These are phyloP conservation scores for Schizopygopsis pylzovi DNA, from an alignment of 2,797 vertebrate species.

Conservation along the genomic window DNA sequence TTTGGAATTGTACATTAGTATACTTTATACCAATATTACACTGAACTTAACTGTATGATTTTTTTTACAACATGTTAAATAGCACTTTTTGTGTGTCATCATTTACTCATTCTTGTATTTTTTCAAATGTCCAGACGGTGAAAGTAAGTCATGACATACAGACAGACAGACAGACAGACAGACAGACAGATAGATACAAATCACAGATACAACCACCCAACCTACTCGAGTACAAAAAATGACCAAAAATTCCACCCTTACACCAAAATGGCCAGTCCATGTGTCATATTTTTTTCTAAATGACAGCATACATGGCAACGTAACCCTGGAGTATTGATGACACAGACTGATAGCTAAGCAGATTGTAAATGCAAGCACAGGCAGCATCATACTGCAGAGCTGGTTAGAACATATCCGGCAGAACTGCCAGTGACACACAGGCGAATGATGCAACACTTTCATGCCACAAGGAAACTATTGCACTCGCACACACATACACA, in stretches of 20 bases:
- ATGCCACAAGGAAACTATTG: conserved; percentile 81
- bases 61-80: no score
- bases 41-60: no score
- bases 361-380: conserved; percentile 32
- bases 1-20: no score
- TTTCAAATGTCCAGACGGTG: no score
- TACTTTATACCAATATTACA: no score
- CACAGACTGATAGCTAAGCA: conserved; percentile 44
- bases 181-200: no score
- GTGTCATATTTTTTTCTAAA: not conserved
- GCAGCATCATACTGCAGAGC: conserved; percentile 34
- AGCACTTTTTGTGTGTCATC: no score
- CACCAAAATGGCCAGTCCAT: not conserved
- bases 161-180: no score
- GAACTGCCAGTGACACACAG: conserved; percentile 49
- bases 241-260: not conserved
- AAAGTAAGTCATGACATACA: no score
- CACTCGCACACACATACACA: conserved; percentile 60
- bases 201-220: no score
- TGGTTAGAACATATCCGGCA: conserved; percentile 45
- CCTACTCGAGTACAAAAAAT: no score
- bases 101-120: no score
- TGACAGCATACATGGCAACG: not conserved
- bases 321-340: conserved; percentile 38
- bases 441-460: conserved; percentile 83